Base-by-base conservation (phyloP, 2,797 vertebrate genomes). In the Hozukius guyotensis region DNA sequence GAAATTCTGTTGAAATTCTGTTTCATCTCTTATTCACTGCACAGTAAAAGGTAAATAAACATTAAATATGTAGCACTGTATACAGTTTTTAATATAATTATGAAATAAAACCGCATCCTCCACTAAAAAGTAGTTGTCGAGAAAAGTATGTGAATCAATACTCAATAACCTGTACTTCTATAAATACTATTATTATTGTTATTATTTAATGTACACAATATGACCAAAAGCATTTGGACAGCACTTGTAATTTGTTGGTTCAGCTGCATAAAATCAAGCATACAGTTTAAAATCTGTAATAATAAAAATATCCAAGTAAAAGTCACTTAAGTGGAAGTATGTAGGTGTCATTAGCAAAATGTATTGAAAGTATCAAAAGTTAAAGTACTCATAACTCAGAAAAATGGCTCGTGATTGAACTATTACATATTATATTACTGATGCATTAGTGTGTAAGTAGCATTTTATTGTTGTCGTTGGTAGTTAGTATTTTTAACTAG, bases 31-130 rank as follows among this genome's bases (percentile, higher is more conserved):
- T 77, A 68, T 77, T 89, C 53, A 78, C 29, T 83, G 63, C 84
- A 86, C 75, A 81, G 22, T 75, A 90, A 84, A 80, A 2, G 57
- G 55, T 77, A n/a, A 82, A 82, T 78, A 74, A 81, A 83, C 36
- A 66, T 64, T 20, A 68, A 68, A 69, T 66, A 83, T 86, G 71
- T 68, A 83, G 55, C 53, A 61, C 25, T 72, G 73, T 84, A 60
- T 22, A 72, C 46, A 75, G 20, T 86, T 85, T 87, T 84, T 85
- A 78, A 80, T 75, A 60, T 71, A 38, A 46, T 66, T 72, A 29
- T 90, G 62, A 79, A 87, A 78, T 90, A 84, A 89, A 84, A 82
- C 6, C 0, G 11, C 69, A 75, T 80, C 2, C 16, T 71, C 16
- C 55, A 82, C 56, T 61, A 56, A 52, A 66, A 55, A 27, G 2